Base-by-base conservation (phyloP, 2,113 vertebrate species). In the Willisornis vidua region DNA sequence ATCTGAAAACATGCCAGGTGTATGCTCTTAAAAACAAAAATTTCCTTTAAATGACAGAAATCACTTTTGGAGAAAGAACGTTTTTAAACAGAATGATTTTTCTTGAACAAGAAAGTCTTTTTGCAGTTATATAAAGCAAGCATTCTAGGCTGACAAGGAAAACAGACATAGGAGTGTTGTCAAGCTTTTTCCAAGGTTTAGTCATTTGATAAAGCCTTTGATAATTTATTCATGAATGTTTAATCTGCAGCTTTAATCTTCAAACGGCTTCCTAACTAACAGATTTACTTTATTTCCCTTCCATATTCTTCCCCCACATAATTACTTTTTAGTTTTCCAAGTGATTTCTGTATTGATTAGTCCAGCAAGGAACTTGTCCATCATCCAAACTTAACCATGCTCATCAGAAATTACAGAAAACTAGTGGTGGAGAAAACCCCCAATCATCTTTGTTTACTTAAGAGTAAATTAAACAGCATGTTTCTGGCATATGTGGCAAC, bases 151-250 rank as follows among this genome's bases (percentile, higher is more conserved):
- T 83, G 67, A 78, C 22, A 84, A 83, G 62, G 68, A 94, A 96
- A 90, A 89, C 63, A 95, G 52, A 57, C 39, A 70, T 3, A 74
- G 15, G 20, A 79, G 46, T 81, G 49, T 54, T 89, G 59, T 72
- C 75, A 79, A 85, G 55, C 23, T 85, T 95, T 95, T 96, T 92
- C 81, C 59, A 92, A 78, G 63, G 72, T 82, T 90, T 74, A 78
- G 84, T 57, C 83, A 86, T 83, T 87, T 89, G 95, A 96, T 94
- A 97, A 97, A 95, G 45, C 46, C 68, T 96, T 97, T 79, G 92
- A 93, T 95, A 93, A 97, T 95, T 84, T 96, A 97, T 96, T 98
- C 19, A 96, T 93, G 68, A 94, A 58, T 57, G 68, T 92, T 97
- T 96, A 96, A 96, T 96, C 94, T 92, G 68, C 65, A 62, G 80